Conservation (phyloP, 2,113 vertebrate genomes). For the Rissa tridactyla region DNA sequence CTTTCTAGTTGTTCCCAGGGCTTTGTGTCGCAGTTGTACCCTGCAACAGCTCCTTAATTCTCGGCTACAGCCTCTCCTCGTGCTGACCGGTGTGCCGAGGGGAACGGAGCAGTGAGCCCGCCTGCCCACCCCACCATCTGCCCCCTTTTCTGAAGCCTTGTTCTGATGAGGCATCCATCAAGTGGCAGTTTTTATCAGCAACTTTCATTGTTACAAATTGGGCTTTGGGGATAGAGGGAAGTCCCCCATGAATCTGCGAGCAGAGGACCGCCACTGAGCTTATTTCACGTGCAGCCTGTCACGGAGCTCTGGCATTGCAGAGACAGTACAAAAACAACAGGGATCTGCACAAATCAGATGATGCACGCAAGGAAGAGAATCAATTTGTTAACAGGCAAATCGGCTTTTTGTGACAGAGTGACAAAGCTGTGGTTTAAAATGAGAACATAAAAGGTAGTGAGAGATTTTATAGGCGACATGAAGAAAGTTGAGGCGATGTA, state of each 20-base stretch:
- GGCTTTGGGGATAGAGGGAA: background rate
- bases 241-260: background rate
- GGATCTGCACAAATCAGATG: slow-evolving; percentile 16
- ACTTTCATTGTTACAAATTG: background rate
- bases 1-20: background rate
- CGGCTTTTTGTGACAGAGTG: slow-evolving; percentile 41
- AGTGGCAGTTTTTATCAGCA: background rate
- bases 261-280: background rate
- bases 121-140: background rate
- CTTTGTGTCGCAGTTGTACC: background rate
- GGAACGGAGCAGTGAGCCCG: fast-evolving
- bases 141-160: background rate
- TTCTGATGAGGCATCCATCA: background rate
- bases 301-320: background rate
- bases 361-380: slow-evolving; percentile 31
- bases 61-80: fast-evolving
- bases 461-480: slow-evolving; percentile 24
- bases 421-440: slow-evolving; percentile 11
- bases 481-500: background rate
- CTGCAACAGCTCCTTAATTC: background rate
- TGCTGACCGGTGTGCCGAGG: background rate
- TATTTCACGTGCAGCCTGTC: background rate
- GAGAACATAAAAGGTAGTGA: background rate
- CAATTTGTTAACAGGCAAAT: slow-evolving; percentile 37
- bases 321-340: slow-evolving; percentile 17